Evolutionary conservation across 2,888 invertebrate species (phyloP), one percentile per base, ranked within the genome.

Genomic region (Priapulus caudatus): DNA sequence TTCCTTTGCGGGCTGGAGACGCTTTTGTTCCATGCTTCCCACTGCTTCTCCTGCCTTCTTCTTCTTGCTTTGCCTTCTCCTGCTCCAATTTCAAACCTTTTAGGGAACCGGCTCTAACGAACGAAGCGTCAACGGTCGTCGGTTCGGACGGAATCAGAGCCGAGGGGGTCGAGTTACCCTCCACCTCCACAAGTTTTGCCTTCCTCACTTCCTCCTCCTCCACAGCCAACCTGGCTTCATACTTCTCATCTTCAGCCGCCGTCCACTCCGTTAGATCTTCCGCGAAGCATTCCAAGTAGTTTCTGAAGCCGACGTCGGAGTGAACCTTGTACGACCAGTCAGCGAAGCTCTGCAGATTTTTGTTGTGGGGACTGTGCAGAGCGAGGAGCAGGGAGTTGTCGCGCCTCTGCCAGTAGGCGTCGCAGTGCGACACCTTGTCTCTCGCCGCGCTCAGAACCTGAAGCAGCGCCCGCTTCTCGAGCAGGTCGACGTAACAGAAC

Each of bases 301-400:
- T 33, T 33, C 33, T 33, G 33, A 33, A 33, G n/a, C 33, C 33
- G 33, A 33, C n/a, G 33, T 33, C n/a, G 33, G 33, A 33, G n/a
- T 33, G 33, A n/a, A 33, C 10, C 33, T 33, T 33, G n/a, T 10
- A 33, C 10, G 5, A 5, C 33, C 33, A 33, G 33, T 5, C n/a
- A 5, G n/a, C 33, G n/a, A 33, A 5, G 5, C 33, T 5, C 5
- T 33, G 10, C 33, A 10, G 5, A 33, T 33, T 33, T 5, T n/a
- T 5, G 33, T n/a, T n/a, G 33, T 5, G n/a, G n/a, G n/a, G 33
- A n/a, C n/a, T 33, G n/a, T 33, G 33, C n/a, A 33, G 33, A 33
- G 33, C n/a, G 33, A 33, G 33, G 5, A 33, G 33, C 5, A 33
- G 33, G 5, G 33, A 33, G 33, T 33, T n/a, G n/a, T 33, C n/a